A percentile compares a stretch with the other conserved stretches of the same genome.
These are phyloP conservation scores for Spea multiplicata DNA, from an alignment of 2,113 vertebrate species.

Conservation along the genomic window DNA sequence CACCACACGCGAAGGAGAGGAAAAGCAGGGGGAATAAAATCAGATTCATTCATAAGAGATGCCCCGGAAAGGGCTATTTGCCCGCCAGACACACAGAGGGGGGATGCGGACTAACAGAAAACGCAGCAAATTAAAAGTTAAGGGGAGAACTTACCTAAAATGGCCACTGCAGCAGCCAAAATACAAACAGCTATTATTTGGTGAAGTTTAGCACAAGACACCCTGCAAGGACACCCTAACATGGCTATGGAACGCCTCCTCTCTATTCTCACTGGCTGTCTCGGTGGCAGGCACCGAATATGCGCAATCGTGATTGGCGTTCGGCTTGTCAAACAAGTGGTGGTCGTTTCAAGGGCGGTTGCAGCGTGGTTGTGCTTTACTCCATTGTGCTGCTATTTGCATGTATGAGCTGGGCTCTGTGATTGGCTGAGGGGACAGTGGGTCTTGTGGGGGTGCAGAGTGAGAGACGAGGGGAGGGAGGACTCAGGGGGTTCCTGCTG, in stretches of 20 bases:
- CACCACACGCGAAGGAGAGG: constrained; percentile 47
- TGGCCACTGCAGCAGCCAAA: constrained; percentile 90
- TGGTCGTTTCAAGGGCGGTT: constrained; percentile 76
- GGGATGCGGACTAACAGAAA: constrained; percentile 28
- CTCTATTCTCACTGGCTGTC: constrained; percentile 67
- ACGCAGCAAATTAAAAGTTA: constrained; percentile 66
- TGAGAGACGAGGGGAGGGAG: neutral
- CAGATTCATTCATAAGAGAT: constrained; percentile 75
- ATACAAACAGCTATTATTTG: constrained; percentile 86
- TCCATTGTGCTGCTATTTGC: constrained; percentile 86
- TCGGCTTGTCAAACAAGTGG: constrained; percentile 69
- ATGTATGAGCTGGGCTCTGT: constrained; percentile 65
- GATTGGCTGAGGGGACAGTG: constrained; percentile 54
- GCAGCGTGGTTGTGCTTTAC: constrained; percentile 76
- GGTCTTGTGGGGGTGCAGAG: neutral
- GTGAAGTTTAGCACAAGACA: constrained; percentile 86
- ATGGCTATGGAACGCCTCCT: constrained; percentile 61
- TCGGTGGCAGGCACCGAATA: constrained; percentile 43
- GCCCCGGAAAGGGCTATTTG: constrained; percentile 55
- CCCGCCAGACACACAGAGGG: constrained; percentile 40
- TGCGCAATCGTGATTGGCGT: constrained; percentile 66
- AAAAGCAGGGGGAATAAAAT: constrained; percentile 29
- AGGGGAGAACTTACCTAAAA: constrained; percentile 88
- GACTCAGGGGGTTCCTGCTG: neutral
- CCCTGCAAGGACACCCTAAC: constrained; percentile 85